Conservation (phyloP, 2,888 invertebrate species). For the Seira ritae region DNA sequence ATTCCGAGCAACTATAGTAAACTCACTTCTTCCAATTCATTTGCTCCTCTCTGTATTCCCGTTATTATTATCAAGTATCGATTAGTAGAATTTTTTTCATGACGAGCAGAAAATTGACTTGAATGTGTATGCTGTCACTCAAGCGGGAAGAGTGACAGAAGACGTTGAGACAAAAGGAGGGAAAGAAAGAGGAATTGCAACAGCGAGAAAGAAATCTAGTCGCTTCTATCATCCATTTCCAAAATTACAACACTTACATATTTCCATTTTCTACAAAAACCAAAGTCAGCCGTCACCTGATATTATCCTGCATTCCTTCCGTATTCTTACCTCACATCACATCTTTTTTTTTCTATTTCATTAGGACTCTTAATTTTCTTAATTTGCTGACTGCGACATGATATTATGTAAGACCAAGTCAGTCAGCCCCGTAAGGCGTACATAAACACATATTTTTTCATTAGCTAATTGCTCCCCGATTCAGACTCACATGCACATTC, state of each 20-base stretch:
- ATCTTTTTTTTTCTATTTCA: not conserved
- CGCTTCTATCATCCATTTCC: too few relatives aligned
- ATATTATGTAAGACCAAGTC: too few relatives aligned
- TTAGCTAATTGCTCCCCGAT: not conserved
- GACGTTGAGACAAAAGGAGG: not conserved
- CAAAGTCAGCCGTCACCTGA: not conserved
- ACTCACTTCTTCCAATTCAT: not conserved
- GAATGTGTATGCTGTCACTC: constrained; percentile 1
- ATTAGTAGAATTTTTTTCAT: not conserved
- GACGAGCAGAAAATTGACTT: not conserved
- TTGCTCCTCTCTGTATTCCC: not conserved
- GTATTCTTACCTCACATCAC: not conserved
- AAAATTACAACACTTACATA: not conserved
- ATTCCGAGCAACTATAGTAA: not conserved
- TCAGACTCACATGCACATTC: not conserved
- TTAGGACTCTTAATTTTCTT: not conserved
- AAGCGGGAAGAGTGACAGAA: not conserved
- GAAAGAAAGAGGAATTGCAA: not conserved
- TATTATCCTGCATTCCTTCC: too few relatives aligned
- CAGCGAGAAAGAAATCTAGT: not conserved
- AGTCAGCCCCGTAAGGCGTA: too few relatives aligned
- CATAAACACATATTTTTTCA: not conserved
- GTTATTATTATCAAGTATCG: too few relatives aligned
- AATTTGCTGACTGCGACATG: too few relatives aligned
- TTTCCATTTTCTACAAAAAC: not conserved